These are phyloP conservation scores for Cygnus atratus DNA, from an alignment of 2,113 vertebrate genomes.

Conservation along the genomic window DNA sequence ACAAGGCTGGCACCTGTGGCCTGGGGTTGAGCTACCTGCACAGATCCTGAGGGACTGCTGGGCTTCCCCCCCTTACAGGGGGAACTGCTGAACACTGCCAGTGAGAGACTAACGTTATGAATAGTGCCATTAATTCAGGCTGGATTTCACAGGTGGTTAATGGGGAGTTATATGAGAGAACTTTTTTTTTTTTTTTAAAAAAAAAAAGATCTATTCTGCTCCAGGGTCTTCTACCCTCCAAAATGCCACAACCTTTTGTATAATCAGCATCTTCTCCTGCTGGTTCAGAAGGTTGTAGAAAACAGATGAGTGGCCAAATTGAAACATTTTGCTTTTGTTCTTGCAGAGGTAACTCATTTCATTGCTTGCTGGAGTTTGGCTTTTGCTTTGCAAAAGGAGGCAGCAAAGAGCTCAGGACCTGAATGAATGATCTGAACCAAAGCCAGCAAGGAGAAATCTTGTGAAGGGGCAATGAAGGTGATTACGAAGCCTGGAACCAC, in stretches of 20 bases:
- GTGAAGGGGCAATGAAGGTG: background rate
- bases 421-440: background rate
- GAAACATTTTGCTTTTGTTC: background rate
- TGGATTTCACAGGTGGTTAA: background rate
- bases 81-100: background rate
- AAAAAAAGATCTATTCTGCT: background rate
- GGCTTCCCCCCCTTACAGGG: fast-evolving
- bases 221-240: background rate
- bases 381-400: background rate
- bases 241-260: background rate
- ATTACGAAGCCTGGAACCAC: background rate
- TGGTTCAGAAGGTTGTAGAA: background rate
- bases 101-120: fast-evolving
- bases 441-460: background rate
- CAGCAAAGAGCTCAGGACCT: background rate
- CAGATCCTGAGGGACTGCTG: background rate
- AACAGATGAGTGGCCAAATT: background rate
- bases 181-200: background rate
- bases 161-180: background rate
- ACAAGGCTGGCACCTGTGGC: fast-evolving
- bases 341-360: background rate
- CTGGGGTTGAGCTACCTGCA: background rate
- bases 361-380: background rate
- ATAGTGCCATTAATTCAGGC: fast-evolving
- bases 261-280: background rate